Conservation (phyloP, 2,888 invertebrate species). For the Drosophila limbata region DNA sequence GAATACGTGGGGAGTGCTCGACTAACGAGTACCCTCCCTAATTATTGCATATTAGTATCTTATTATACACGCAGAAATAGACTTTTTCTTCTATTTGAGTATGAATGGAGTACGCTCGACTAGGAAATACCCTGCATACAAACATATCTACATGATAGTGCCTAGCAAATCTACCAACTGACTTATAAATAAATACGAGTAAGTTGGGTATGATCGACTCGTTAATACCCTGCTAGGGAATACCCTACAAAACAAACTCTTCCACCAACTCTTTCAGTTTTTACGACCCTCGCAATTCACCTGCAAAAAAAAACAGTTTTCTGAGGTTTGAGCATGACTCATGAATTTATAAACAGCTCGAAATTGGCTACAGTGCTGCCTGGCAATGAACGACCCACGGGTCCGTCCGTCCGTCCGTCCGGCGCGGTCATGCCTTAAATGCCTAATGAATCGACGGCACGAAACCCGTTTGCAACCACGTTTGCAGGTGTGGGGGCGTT, state of each 20-base stretch:
- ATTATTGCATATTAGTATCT: too few species aligned
- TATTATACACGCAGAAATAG: not conserved
- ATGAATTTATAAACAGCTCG: constrained; percentile 51
- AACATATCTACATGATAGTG: too few species aligned
- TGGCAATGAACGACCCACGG: not conserved
- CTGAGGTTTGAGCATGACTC: constrained; percentile 53
- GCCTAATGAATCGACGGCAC: constrained; percentile 74
- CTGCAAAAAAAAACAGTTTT: not conserved
- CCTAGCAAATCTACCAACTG: too few species aligned
- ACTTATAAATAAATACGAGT: too few species aligned
- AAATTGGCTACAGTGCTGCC: constrained; percentile 19
- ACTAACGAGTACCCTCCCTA: not conserved
- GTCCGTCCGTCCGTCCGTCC: not conserved
- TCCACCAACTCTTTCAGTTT: not conserved
- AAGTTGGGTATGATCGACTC: not conserved
- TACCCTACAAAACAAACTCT: not conserved
- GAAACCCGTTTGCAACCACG: constrained; percentile 65
- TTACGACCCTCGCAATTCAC: not conserved
- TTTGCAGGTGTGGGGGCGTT: constrained; percentile 60
- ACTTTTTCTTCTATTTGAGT: not conserved
- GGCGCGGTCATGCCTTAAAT: constrained; percentile 30
- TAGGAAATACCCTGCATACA: not conserved
- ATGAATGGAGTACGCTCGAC: not conserved
- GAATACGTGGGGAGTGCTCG: not conserved
- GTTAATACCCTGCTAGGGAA: not conserved